A percentile compares a stretch with the other conserved stretches of the same genome.
These are phyloP conservation scores for Brachyptera putata DNA, from an alignment of 2,888 invertebrate genomes.

Conservation along the genomic window DNA sequence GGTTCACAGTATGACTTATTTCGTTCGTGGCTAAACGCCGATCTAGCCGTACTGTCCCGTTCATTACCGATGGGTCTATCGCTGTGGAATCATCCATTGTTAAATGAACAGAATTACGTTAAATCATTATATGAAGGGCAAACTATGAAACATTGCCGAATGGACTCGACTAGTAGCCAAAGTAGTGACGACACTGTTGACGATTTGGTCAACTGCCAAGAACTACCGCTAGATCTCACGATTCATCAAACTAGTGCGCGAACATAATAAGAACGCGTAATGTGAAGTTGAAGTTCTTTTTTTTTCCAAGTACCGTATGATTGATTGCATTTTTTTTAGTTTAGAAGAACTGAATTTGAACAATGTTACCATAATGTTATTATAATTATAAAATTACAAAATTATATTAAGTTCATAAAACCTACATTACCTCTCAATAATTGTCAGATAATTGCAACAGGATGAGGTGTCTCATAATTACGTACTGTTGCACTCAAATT, in stretches of 20 bases:
- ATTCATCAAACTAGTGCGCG: conserved; percentile 37
- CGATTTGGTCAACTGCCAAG: conserved; percentile 40
- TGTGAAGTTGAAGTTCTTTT: too few relatives aligned
- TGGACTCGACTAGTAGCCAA: conserved; percentile 2
- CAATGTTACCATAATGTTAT: too few relatives aligned
- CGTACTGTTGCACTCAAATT: too few relatives aligned
- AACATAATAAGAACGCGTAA: neutral
- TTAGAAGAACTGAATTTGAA: too few relatives aligned
- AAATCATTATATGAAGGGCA: neutral
- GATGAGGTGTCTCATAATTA: too few relatives aligned
- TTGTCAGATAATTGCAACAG: too few relatives aligned
- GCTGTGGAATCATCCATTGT: conserved; percentile 23
- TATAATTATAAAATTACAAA: too few relatives aligned
- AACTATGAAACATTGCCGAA: neutral
- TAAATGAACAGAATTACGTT: neutral
- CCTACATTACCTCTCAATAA: too few relatives aligned
- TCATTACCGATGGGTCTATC: conserved; percentile 22
- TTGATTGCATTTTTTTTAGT: too few relatives aligned
- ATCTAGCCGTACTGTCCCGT: conserved; percentile 13
- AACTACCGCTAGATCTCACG: conserved; percentile 46
- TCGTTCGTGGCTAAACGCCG: conserved; percentile 23
- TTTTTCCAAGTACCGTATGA: too few relatives aligned
- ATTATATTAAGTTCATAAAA: too few relatives aligned
- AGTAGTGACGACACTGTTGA: neutral
- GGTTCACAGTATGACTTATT: conserved; percentile 17